A percentile compares a stretch with the other conserved stretches of the same genome.
phyloP scores from a whole-genome alignment of 2,888 invertebrate species.

The Oscheius sp. region DNA sequence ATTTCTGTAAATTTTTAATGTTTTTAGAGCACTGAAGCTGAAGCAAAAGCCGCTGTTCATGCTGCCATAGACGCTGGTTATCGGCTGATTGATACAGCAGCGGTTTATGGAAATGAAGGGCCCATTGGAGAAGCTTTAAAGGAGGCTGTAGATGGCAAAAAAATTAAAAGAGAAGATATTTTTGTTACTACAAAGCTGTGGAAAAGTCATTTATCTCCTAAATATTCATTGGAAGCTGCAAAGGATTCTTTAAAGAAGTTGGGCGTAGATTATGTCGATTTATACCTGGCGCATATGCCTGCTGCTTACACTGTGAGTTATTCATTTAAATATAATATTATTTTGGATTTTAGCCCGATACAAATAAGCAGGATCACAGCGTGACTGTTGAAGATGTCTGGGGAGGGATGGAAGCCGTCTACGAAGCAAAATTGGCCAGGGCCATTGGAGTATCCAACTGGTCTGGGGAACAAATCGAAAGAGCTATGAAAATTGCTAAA shows the following conservation, averaged over 20 bases:
- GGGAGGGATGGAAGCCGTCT: slow-evolving; percentile 75
- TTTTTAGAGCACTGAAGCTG: slow-evolving; percentile 75
- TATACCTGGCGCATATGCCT: slow-evolving; percentile 86
- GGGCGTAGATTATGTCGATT: slow-evolving; percentile 84
- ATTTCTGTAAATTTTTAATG: neutral
- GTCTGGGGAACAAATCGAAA: slow-evolving; percentile 81
- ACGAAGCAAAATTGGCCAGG: slow-evolving; percentile 81
- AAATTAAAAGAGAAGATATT: slow-evolving; percentile 81
- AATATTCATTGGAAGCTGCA: slow-evolving; percentile 40
- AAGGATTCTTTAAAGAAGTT: slow-evolving; percentile 78
- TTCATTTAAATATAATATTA: neutral
- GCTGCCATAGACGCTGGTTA: slow-evolving; percentile 84
- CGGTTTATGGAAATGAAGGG: slow-evolving; percentile 83
- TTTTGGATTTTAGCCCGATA: slow-evolving; percentile 43
- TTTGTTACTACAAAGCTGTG: slow-evolving; percentile 33
- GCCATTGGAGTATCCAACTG: slow-evolving; percentile 89
- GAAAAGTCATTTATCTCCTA: slow-evolving; percentile 35
- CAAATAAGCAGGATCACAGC: slow-evolving; percentile 31
- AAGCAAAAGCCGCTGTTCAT: slow-evolving; percentile 81
- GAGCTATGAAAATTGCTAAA: slow-evolving; percentile 75
- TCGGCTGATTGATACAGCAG: slow-evolving; percentile 86
- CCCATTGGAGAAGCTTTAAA: slow-evolving; percentile 82
- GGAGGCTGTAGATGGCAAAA: slow-evolving; percentile 81
- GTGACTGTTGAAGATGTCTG: slow-evolving; percentile 64
- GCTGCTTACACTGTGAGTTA: slow-evolving; percentile 75